phyloP scores from a whole-genome alignment of 64 coral and sea anemone genomes.

The Montipora efflorescens region DNA sequence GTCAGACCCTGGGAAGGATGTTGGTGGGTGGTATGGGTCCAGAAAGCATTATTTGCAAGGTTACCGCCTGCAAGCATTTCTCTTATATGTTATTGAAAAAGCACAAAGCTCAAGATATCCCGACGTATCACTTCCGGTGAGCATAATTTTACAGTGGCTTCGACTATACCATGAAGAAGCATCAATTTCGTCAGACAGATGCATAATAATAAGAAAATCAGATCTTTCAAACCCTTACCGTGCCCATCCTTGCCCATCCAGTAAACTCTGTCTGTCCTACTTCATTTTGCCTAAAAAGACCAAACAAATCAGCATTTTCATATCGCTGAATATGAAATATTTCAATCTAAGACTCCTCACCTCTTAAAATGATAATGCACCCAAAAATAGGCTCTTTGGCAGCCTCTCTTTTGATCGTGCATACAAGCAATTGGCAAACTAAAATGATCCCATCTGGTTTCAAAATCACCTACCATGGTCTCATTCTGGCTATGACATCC shows the following conservation, averaged over 20 bases:
- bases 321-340: too few relatives aligned
- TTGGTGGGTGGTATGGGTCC: fast-evolving
- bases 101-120: not conserved
- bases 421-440: too few relatives aligned
- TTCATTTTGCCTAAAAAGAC: slow-evolving; percentile 85
- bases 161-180: not conserved
- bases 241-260: slow-evolving; percentile 99
- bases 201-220: too few relatives aligned
- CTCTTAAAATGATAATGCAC: too few relatives aligned
- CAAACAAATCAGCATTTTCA: not conserved
- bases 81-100: not conserved
- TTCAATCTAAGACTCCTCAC: too few relatives aligned
- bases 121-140: not conserved
- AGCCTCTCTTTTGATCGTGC: too few relatives aligned
- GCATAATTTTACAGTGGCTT: not conserved
- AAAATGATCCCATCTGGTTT: not conserved
- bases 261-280: slow-evolving; percentile 86
- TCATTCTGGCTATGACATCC: slow-evolving; percentile 90
- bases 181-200: too few relatives aligned
- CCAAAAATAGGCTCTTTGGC: too few relatives aligned
- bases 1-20: too few relatives aligned
- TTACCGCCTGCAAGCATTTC: not conserved
- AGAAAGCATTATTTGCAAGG: too few relatives aligned
- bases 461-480: slow-evolving; percentile 77
- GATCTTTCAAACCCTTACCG: slow-evolving; percentile 55